Percentiles rank a stretch among this genome's conserved stretches.
phyloP scores from a whole-genome alignment of 2,888 invertebrate species.

The Argyresthia goedartella region DNA sequence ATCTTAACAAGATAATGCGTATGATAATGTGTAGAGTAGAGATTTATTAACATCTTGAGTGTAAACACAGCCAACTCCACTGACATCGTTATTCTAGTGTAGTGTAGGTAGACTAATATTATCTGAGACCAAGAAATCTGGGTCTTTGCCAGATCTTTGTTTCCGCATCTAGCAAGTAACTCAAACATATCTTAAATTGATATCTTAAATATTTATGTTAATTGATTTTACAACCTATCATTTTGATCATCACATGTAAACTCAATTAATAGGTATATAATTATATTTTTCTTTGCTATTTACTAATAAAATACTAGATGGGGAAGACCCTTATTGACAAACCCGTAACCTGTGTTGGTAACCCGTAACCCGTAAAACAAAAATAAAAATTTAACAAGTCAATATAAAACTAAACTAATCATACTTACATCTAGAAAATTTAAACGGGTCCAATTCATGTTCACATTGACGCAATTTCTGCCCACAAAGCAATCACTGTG shows the following conservation, averaged over 20 bases:
- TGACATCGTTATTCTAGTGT: conserved; percentile 10
- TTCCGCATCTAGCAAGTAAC: conserved; percentile 1
- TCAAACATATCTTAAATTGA: background rate
- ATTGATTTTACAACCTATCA: too few species aligned
- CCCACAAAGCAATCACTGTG: conserved; percentile 17
- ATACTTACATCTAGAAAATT: conserved; percentile 32
- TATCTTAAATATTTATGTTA: background rate
- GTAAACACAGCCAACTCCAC: background rate
- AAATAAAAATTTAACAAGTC: too few species aligned
- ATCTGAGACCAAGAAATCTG: conserved; percentile 12
- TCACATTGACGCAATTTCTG: conserved; percentile 17
- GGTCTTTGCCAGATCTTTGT: conserved; percentile 24
- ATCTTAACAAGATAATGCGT: too few species aligned
- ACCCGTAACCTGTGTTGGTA: too few species aligned
- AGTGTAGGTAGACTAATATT: background rate
- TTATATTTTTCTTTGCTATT: conserved; percentile 10
- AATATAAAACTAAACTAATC: too few species aligned
- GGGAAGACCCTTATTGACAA: too few species aligned
- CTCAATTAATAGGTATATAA: too few species aligned
- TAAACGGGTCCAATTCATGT: conserved; percentile 24
- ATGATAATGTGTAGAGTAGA: too few species aligned
- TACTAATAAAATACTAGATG: too few species aligned
- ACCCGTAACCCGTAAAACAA: too few species aligned
- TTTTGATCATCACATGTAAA: too few species aligned
- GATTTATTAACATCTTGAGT: too few species aligned